phyloP scores from a whole-genome alignment of 30 jellyfish, hydroid and myxozoan species.

The Sanderia malayensis region DNA sequence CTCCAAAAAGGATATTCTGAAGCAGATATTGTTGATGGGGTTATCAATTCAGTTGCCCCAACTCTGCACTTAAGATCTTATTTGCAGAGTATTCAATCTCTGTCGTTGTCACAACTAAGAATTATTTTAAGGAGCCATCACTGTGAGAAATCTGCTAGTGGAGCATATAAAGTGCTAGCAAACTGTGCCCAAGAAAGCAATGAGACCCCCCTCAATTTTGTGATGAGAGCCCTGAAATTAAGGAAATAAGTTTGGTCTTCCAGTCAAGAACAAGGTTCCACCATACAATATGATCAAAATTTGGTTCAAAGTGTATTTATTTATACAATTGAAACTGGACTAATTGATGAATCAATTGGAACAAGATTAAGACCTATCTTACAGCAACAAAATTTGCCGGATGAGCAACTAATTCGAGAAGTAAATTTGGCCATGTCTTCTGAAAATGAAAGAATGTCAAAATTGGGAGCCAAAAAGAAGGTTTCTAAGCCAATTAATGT shows the following conservation, averaged over 20 bases:
- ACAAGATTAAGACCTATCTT: not conserved
- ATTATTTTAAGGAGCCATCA: conserved; percentile 30
- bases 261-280: not conserved
- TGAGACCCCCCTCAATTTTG: conserved; percentile 29
- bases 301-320: not conserved
- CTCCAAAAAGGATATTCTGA: conserved; percentile 25
- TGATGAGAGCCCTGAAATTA: conserved; percentile 19
- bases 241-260: not conserved
- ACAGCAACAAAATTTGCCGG: not conserved
- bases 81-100: conserved; percentile 25
- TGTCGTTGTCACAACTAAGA: conserved; percentile 33
- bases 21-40: conserved; percentile 11
- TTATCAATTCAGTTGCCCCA: conserved; percentile 19
- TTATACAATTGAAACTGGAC: not conserved
- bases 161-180: conserved; percentile 14
- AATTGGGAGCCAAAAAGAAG: no score
- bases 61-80: conserved; percentile 21
- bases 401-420: not conserved
- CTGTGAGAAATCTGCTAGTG: conserved; percentile 36
- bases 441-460: no score
- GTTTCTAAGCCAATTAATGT: no score
- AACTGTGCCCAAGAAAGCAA: conserved; percentile 29
- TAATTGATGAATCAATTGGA: not conserved
- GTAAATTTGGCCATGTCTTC: no score
- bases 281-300: not conserved